These are phyloP conservation scores for Saxidomus purpurata DNA, from an alignment of 1,140 invertebrate species.

Conservation along the genomic window DNA sequence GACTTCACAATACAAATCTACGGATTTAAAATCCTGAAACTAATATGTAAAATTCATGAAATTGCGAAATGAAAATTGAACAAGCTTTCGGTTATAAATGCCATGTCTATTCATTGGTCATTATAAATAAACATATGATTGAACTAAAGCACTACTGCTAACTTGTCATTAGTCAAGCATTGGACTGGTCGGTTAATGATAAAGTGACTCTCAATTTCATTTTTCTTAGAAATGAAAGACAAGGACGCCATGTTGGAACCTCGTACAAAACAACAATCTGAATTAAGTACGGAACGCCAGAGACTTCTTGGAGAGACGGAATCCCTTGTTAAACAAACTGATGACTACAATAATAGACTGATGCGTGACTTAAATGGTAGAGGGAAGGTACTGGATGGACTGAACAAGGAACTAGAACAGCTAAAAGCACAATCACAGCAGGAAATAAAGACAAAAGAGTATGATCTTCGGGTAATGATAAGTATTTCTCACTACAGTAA, in stretches of 20 bases:
- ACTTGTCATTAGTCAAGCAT: too few species aligned
- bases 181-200: too few species aligned
- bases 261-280: slow-evolving; percentile 24
- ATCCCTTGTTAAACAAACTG: slow-evolving; percentile 34
- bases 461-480: slow-evolving; percentile 35
- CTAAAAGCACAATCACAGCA: slow-evolving; percentile 38
- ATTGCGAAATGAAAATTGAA: too few species aligned
- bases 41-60: too few species aligned
- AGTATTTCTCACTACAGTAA: not conserved
- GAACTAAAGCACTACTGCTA: too few species aligned
- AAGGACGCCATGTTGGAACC: slow-evolving; percentile 41
- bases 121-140: too few species aligned
- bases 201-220: too few species aligned
- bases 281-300: slow-evolving; percentile 13
- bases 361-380: slow-evolving; percentile 54
- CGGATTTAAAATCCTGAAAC: too few species aligned
- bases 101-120: too few species aligned
- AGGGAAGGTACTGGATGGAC: slow-evolving; percentile 66
- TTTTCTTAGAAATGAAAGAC: slow-evolving; percentile 54
- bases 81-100: too few species aligned
- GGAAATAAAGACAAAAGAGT: slow-evolving; percentile 38
- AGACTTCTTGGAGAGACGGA: slow-evolving; percentile 42
- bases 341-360: slow-evolving; percentile 23
- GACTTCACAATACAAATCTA: too few species aligned
- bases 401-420: slow-evolving; percentile 69